A percentile compares a stretch with the other conserved stretches of the same genome.
Conservation (phyloP, 2,113 vertebrate species). For the Podarcis muralis region DNA sequence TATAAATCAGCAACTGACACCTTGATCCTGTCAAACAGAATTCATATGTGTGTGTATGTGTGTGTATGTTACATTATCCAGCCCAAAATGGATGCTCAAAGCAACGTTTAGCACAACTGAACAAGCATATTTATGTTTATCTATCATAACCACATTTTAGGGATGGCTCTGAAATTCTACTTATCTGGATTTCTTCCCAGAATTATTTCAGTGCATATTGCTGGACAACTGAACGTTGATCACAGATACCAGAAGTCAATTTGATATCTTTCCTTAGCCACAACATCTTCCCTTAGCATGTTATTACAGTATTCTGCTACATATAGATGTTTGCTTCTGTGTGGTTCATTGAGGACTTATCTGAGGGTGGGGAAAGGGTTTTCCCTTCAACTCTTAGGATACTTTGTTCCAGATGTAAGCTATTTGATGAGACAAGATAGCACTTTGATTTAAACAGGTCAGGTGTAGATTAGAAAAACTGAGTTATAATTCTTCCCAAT, state of each 20-base stretch:
- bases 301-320: neutral
- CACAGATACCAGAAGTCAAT: neutral
- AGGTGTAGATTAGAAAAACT: constrained; percentile 17
- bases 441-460: neutral
- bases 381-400: neutral
- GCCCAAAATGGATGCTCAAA: neutral
- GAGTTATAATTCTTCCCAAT: constrained; percentile 27
- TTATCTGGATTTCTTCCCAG: neutral
- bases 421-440: neutral
- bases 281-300: neutral
- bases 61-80: neutral
- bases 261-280: neutral
- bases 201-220: neutral
- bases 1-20: neutral
- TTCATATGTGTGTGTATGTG: neutral
- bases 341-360: neutral
- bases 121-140: neutral
- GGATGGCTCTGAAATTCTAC: neutral
- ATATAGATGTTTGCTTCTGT: neutral
- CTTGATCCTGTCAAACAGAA: neutral
- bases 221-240: neutral
- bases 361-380: neutral
- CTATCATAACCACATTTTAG: neutral
- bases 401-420: neutral
- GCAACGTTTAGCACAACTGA: neutral